A percentile compares a stretch with the other conserved stretches of the same genome.
These are phyloP conservation scores for Brenthis daphne DNA, from an alignment of 2,888 invertebrate genomes.

Conservation along the genomic window DNA sequence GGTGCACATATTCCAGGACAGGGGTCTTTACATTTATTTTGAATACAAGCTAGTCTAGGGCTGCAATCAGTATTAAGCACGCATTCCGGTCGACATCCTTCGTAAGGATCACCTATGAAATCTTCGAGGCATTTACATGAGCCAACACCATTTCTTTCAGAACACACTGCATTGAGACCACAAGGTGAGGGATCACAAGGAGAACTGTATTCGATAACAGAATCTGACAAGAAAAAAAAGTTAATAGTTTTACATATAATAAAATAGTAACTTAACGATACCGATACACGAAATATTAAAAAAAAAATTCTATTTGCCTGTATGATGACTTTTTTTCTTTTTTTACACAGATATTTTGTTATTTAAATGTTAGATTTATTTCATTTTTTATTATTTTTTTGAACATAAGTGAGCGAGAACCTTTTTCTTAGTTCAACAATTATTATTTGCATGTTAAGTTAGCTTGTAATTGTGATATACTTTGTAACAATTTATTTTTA, in stretches of 20 bases:
- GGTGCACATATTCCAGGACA: slow-evolving; percentile 89
- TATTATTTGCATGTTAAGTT: no score
- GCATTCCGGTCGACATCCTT: slow-evolving; percentile 91
- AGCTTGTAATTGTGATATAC: no score
- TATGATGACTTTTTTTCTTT: no score
- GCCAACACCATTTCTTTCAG: slow-evolving; percentile 84
- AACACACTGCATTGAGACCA: slow-evolving; percentile 84
- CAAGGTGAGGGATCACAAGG: slow-evolving; percentile 88
- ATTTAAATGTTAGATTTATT: no score
- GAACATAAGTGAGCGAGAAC: no score
- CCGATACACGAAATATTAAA: no score
- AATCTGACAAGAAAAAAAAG: slow-evolving; percentile 54
- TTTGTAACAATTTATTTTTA: no score
- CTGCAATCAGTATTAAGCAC: slow-evolving; percentile 90
- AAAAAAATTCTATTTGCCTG: no score
- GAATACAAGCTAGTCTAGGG: slow-evolving; percentile 87
- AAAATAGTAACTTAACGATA: no score
- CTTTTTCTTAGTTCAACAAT: no score
- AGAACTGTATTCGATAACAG: slow-evolving; percentile 66
- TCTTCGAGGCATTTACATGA: slow-evolving; percentile 86
- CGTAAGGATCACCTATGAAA: slow-evolving; percentile 76
- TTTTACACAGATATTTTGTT: no score
- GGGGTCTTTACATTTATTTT: slow-evolving; percentile 89
- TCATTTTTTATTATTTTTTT: no score
- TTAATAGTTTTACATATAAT: neutral